These are phyloP conservation scores for Agrochola lychnidis DNA, from an alignment of 2,888 invertebrate species.

Conservation along the genomic window DNA sequence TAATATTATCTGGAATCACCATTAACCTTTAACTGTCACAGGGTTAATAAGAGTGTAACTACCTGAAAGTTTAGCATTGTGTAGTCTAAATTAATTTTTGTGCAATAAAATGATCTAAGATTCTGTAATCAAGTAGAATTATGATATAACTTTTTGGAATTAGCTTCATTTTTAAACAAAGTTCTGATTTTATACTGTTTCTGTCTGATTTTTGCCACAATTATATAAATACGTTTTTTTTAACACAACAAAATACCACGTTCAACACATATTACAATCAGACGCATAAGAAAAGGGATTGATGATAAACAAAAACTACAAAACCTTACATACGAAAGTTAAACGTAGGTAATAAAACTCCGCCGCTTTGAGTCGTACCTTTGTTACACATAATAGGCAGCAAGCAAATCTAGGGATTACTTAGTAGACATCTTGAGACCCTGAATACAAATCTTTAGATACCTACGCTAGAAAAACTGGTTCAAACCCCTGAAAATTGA, in stretches of 20 bases:
- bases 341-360: not conserved
- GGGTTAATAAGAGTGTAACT: not conserved
- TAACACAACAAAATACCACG: not conserved
- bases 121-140: too few relatives aligned
- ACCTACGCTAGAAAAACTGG: not conserved
- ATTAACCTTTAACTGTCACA: not conserved
- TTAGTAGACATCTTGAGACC: not conserved
- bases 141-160: not conserved
- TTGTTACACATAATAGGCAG: constrained; percentile 9
- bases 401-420: constrained; percentile 8
- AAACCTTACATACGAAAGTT: not conserved
- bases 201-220: too few relatives aligned
- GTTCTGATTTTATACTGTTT: not conserved
- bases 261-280: not conserved
- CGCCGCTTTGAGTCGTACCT: not conserved
- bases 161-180: not conserved
- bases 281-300: not conserved
- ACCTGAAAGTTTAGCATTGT: not conserved
- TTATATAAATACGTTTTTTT: not conserved
- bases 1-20: not conserved
- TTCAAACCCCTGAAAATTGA: not conserved
- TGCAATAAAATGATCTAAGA: too few relatives aligned
- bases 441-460: not conserved
- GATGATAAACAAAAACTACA: too few relatives aligned
- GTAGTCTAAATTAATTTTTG: too few relatives aligned